A percentile compares a stretch with the other conserved stretches of the same genome.
phyloP scores from a whole-genome alignment of 2,888 invertebrate genomes.

The Hemithea aestivaria region DNA sequence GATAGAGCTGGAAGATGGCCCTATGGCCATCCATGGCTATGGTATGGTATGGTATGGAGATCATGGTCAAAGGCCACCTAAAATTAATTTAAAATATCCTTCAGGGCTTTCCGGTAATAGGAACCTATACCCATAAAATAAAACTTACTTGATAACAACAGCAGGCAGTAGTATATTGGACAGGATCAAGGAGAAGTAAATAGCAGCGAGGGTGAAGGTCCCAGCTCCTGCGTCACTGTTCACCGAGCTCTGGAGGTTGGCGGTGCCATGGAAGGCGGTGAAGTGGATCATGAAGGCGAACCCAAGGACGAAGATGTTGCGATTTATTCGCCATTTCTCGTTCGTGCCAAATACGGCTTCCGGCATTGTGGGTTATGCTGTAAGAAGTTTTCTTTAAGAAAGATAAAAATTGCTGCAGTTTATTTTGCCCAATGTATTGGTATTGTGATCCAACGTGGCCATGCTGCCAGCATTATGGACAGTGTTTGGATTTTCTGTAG shows the following conservation, averaged over 20 bases:
- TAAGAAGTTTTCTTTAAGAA: slow-evolving; percentile 3
- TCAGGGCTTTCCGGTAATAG: too few relatives aligned
- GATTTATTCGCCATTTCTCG: slow-evolving; percentile 88
- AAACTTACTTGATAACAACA: slow-evolving; percentile 86
- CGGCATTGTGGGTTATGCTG: slow-evolving; percentile 36
- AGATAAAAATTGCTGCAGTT: too few relatives aligned
- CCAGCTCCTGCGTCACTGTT: slow-evolving; percentile 91
- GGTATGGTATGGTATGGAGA: too few relatives aligned
- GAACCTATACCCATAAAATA: too few relatives aligned
- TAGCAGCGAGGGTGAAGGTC: slow-evolving; percentile 89
- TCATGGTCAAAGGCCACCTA: too few relatives aligned
- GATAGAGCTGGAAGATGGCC: too few relatives aligned
- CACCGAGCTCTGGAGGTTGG: slow-evolving; percentile 90
- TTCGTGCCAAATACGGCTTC: slow-evolving; percentile 68
- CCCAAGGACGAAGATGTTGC: slow-evolving; percentile 91
- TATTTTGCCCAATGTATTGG: too few relatives aligned
- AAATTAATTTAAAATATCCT: too few relatives aligned
- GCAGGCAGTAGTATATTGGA: slow-evolving; percentile 95
- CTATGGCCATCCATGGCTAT: too few relatives aligned
- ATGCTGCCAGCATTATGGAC: too few relatives aligned
- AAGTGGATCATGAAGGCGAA: slow-evolving; percentile 95
- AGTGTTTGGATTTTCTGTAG: too few relatives aligned
- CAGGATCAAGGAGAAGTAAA: slow-evolving; percentile 92
- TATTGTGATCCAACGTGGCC: too few relatives aligned
- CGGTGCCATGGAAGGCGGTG: slow-evolving; percentile 93